phyloP scores from a whole-genome alignment of 2,113 vertebrate genomes.

The Diadophis punctatus region DNA sequence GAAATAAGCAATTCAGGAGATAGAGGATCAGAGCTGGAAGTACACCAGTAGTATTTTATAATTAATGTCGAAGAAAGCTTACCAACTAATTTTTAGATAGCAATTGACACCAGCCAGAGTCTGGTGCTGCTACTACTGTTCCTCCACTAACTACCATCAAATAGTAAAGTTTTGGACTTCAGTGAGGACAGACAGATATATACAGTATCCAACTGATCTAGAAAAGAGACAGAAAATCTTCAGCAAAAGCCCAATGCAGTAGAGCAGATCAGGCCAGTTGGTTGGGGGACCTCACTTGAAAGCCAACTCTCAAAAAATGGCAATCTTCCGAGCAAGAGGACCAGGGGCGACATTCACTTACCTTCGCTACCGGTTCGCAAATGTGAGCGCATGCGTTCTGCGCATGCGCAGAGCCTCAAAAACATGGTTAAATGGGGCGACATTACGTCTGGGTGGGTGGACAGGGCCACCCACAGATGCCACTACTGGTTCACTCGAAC shows the following conservation, averaged over 20 bases:
- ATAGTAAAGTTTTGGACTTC: neutral
- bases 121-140: neutral
- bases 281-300: neutral
- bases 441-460: no score
- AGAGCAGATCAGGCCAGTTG: neutral
- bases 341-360: no score
- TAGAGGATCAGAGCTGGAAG: neutral
- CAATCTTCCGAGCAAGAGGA: neutral
- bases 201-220: neutral
- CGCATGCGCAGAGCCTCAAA: no score
- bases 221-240: neutral
- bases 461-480: no score
- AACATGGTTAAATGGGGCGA: no score
- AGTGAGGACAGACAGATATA: neutral
- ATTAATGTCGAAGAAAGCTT: neutral
- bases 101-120: neutral
- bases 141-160: neutral
- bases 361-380: no score
- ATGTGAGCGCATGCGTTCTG: no score
- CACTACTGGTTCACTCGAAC: no score
- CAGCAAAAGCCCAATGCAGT: neutral
- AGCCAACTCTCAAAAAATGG: neutral
- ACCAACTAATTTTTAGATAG: neutral
- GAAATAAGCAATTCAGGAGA: neutral
- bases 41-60: neutral